Base-by-base conservation (phyloP, 2,113 vertebrate genomes). In the Pseudopodoces humilis region DNA sequence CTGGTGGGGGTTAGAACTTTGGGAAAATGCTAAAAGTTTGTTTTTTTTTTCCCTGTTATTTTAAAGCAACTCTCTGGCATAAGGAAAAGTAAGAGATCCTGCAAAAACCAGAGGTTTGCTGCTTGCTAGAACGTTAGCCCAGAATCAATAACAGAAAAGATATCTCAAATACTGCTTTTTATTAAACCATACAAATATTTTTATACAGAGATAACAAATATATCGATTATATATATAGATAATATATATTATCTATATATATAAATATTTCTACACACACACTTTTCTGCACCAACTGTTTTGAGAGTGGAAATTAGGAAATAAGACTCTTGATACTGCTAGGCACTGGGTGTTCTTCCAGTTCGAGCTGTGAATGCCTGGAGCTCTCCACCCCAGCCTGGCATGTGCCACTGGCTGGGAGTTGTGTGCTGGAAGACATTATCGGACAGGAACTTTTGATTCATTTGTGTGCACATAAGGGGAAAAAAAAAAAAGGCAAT, bases 381-480 rank as follows among this genome's bases (percentile, higher is more conserved):
- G 28, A 86, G 77, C 74, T 95, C 95, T 85, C 91, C 94, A 87
- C 93, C 93, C 91, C 78, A 89, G 89, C 78, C 86, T 94, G 93
- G 91, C 96, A 95, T 96, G 89, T 88, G 89, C 81, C 91, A 87
- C 84, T 67, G 93, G 63, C 89, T 76, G 81, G 89, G 81, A 79
- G 65, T 31, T 85, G 35, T 72, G 50, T 2, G 7, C 82, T 94
- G 89, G 86, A 91, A 92, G 95, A 65, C 83, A 80, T 94, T 93
- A 95, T 94, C 85, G 14, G 82, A 62, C 88, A 88, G 94, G 95
- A 96, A 96, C 88, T 92, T 86, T 90, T 37, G 50, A 80, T 96
- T 96, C 82, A 72, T 93, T 94, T 89, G 49, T 7, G 35, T 35
- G 49, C 21, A 6, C n/a, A 6, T 46, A 5, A 21, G 11, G 35